These are phyloP conservation scores for Malthinus flaveolus DNA, from an alignment of 2,888 invertebrate species.

Conservation along the genomic window DNA sequence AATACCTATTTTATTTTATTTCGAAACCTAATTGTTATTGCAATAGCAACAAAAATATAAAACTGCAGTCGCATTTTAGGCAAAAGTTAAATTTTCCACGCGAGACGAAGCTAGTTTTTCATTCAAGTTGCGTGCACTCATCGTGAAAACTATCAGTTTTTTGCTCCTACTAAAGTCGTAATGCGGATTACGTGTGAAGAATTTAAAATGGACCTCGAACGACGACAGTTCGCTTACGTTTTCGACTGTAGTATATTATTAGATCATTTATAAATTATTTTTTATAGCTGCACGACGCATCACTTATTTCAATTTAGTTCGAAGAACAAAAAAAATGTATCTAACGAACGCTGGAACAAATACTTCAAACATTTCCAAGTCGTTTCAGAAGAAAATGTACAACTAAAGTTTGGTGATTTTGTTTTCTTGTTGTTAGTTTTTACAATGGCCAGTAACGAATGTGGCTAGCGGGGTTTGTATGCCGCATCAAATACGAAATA, in stretches of 20 bases:
- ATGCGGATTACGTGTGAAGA: constrained; percentile 34
- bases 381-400: constrained; percentile 21
- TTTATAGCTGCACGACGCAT: neutral
- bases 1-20: too few species aligned
- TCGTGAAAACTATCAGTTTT: constrained; percentile 37
- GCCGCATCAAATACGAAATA: constrained; percentile 23
- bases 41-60: too few species aligned
- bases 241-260: constrained; percentile 20
- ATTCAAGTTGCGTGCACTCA: constrained; percentile 34
- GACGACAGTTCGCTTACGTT: constrained; percentile 25
- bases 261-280: neutral
- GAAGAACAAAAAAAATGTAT: neutral
- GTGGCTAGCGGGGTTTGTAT: constrained; percentile 25
- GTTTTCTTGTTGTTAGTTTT: constrained; percentile 14
- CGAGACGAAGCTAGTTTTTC: constrained; percentile 25
- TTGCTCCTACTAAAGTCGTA: constrained; percentile 35
- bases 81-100: neutral
- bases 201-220: constrained; percentile 20
- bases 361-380: constrained; percentile 1
- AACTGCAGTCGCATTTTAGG: too few species aligned
- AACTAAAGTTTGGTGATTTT: constrained; percentile 26
- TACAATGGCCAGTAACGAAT: constrained; percentile 36
- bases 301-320: neutral
- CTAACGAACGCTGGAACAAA: neutral
- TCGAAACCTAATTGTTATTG: too few species aligned